Evolutionary conservation across 2,113 vertebrate species (phyloP), one percentile per base, ranked within the genome.

Genomic region (Morone chrysops): DNA sequence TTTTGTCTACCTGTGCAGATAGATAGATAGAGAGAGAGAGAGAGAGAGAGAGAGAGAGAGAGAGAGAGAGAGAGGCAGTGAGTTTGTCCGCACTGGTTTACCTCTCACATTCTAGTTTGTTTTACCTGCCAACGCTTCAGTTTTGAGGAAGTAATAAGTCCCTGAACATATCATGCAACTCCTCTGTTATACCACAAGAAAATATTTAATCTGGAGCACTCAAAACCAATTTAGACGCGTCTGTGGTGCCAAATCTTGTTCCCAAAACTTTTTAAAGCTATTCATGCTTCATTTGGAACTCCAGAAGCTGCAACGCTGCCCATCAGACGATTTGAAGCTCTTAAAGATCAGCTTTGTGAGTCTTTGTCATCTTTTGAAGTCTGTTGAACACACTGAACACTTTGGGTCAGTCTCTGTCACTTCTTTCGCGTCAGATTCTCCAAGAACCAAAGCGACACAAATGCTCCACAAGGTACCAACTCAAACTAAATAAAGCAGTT

Each of bases 81-180:
- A 78, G 83, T 82, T 82, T 83, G 73, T 88, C 85, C 78, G 56
- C 81, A 74, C 89, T 90, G 86, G 71, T 91, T 87, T 77, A 61
- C 86, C 70, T 82, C 50, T 47, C 2, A 76, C 87, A 31, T 31
- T 90, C 80, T 81, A 38, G 45, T 83, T 77, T 12, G 25, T 78
- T 83, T 81, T 79, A 84, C 59, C 72, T 62, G 45, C 54, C 41
- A 47, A 50, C 71, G n/a, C 43, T 68, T 36, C 48, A 45, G 57
- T 22, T 56, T 22, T 50, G 7, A 14, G 22, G 36, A 48, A 17
- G 17, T 78, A 73, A n/a, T 4, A 13, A 45, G 14, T 59, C 53
- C 36, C 1, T 20, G 12, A 72, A 73, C 51, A 16, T 18, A 13
- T 45, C 53, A 80, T 60, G 38, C 62, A 53, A 18, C 50, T 45